Evolutionary conservation across 1,140 invertebrate species (phyloP).

Genomic region (Papilio polytes): DNA sequence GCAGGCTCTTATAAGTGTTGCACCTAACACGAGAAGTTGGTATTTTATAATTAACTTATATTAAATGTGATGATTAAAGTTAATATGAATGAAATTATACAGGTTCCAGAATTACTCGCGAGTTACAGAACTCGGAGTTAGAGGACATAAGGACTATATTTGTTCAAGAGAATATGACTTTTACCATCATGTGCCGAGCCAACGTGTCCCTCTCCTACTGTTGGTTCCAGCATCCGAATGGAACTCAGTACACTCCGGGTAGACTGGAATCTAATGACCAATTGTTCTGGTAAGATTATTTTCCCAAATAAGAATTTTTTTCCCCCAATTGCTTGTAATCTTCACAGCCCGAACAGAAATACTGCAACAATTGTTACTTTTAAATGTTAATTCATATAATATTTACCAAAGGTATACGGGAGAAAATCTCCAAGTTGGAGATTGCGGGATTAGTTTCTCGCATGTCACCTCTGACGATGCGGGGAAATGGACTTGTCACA

Average conservation of each 20-base stretch:
- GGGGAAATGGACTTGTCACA: conserved; percentile 75
- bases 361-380: too few relatives aligned
- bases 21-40: conserved; percentile 42
- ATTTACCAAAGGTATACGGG: conserved; percentile 78
- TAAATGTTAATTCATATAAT: too few relatives aligned
- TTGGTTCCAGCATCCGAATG: conserved; percentile 79
- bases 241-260: conserved; percentile 69
- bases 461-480: conserved; percentile 55
- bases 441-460: conserved; percentile 74
- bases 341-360: too few relatives aligned
- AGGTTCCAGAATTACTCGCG: conserved; percentile 30
- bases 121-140: conserved; percentile 33
- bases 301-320: too few relatives aligned
- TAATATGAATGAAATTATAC: neutral
- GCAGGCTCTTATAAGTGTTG: conserved; percentile 71
- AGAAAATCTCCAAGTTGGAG: conserved; percentile 65
- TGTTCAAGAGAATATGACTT: conserved; percentile 56
- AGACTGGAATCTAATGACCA: conserved; percentile 48
- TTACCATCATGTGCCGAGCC: conserved; percentile 65
- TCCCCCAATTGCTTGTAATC: too few relatives aligned
- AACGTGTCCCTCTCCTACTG: conserved; percentile 71
- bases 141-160: conserved; percentile 54
- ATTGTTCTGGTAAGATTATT: conserved; percentile 64
- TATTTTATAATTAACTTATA: neutral
- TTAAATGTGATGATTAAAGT: neutral